A percentile compares a stretch with the other conserved stretches of the same genome.
Evolutionary conservation across 2,797 vertebrate genomes (phyloP).

Genomic region (Lates japonicus): DNA sequence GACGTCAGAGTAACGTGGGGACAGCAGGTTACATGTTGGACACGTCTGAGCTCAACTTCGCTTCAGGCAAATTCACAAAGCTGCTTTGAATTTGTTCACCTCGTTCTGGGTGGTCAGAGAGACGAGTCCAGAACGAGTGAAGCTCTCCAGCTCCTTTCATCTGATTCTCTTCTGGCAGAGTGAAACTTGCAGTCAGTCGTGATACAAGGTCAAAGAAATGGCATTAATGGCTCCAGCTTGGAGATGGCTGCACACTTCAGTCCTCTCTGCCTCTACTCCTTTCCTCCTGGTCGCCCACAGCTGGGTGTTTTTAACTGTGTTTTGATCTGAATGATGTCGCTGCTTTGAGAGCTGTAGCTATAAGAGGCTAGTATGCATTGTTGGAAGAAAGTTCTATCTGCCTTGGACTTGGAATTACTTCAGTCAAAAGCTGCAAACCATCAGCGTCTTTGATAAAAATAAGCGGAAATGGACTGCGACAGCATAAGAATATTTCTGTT

Average conservation of each 20-base stretch:
- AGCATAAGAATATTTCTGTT: constrained; percentile 13
- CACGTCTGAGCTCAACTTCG: constrained; percentile 5
- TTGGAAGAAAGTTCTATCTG: constrained; percentile 7
- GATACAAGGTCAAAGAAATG: constrained; percentile 38
- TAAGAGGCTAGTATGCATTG: neutral
- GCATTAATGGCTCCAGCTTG: constrained; percentile 27
- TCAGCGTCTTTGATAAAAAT: constrained; percentile 21
- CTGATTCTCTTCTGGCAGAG: constrained; percentile 37
- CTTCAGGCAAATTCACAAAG: neutral
- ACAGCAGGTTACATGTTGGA: constrained; percentile 12
- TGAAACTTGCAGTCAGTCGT: constrained; percentile 18
- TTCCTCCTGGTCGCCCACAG: neutral
- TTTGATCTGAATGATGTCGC: constrained; percentile 8
- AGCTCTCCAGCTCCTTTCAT: constrained; percentile 48
- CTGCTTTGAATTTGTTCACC: constrained; percentile 24
- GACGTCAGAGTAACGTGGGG: constrained; percentile 14
- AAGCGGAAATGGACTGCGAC: constrained; percentile 18
- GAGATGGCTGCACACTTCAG: neutral
- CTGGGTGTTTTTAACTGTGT: constrained; percentile 1
- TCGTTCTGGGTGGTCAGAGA: constrained; percentile 21
- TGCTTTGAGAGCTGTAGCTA: neutral
- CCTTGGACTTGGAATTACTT: constrained; percentile 25
- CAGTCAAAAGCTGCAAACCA: constrained; percentile 13
- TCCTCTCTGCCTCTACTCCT: neutral
- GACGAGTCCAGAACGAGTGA: constrained; percentile 30